Percentiles rank a stretch among this genome's conserved stretches.
Evolutionary conservation across 2,888 invertebrate genomes (phyloP).

Genomic region (Frankliniella fusca): DNA sequence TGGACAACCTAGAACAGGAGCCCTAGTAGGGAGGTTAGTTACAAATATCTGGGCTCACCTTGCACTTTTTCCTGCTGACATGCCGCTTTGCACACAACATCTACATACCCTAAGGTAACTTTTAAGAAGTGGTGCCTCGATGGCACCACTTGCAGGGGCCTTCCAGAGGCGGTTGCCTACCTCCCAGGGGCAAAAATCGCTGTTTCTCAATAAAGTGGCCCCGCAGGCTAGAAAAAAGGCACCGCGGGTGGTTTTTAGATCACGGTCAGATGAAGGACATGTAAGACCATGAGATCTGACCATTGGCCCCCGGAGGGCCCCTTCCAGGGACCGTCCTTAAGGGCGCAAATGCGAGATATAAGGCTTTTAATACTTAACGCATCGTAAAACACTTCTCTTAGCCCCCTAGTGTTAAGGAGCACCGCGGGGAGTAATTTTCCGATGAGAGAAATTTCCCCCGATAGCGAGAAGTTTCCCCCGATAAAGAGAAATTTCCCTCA

Average conservation of each 20-base stretch:
- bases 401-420: background rate
- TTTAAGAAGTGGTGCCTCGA: background rate
- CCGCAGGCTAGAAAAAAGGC: background rate
- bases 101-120: background rate
- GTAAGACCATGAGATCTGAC: background rate
- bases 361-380: background rate
- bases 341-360: background rate
- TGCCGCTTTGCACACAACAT: background rate
- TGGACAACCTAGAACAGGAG: too few species aligned
- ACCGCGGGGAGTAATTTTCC: too few species aligned
- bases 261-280: background rate
- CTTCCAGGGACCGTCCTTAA: background rate
- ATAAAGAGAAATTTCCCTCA: background rate
- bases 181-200: background rate
- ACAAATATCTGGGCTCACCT: background rate
- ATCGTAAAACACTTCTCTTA: background rate
- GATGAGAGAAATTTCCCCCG: background rate
- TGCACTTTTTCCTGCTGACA: background rate
- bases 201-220: background rate
- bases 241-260: background rate
- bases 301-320: background rate
- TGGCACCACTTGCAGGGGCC: background rate
- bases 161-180: background rate
- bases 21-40: background rate
- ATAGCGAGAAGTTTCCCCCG: background rate